Base-by-base conservation (phyloP, 2,797 vertebrate species). In the Furcifer pardalis region DNA sequence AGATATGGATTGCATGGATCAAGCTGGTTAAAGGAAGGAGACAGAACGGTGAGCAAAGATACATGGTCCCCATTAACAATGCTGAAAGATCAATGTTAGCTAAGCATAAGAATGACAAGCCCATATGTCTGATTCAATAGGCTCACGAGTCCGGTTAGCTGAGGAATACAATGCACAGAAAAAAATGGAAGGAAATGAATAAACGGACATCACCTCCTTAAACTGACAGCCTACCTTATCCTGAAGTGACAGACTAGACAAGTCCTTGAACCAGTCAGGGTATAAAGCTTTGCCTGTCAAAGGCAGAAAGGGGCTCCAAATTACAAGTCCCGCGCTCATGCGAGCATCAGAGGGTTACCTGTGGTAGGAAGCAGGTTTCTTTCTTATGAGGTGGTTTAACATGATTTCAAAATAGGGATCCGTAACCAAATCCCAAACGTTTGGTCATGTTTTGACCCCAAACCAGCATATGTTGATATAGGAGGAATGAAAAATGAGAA, bases 81-180 rank as follows among this genome's bases (percentile, higher is more conserved):
- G 91, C 90, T 79, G 88, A 79, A 91, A 94, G 92, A 93, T 92
- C 93, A 95, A 90, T 92, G 91, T 85, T 66, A 88, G 84, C 82
- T 86, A 91, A 92, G 89, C 89, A 90, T 83, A 80, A 88, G 93
- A 92, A 89, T 92, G 92, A 93, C 91, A 94, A 89, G 71, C 87
- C 90, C 90, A 86, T 92, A 93, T 89, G 90, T 92, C 91, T 92
- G 83, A 88, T 89, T 82, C 89, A 72, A 88, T 46, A 87, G 79
- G 84, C 90, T 90, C 84, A 84, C 81, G 77, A 91, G 84, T 83
- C 0, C 0, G 59, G 77, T 27, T 73, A 88, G 76, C 79, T 79
- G 56, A 88, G 84, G 77, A 85, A 92, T 83, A 87, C 69, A 82
- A 85, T 82, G 85, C 74, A 77, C 2, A 60, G 88, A 81, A 79